phyloP scores from a whole-genome alignment of 2,113 vertebrate genomes.

The Ophiodon elongatus region DNA sequence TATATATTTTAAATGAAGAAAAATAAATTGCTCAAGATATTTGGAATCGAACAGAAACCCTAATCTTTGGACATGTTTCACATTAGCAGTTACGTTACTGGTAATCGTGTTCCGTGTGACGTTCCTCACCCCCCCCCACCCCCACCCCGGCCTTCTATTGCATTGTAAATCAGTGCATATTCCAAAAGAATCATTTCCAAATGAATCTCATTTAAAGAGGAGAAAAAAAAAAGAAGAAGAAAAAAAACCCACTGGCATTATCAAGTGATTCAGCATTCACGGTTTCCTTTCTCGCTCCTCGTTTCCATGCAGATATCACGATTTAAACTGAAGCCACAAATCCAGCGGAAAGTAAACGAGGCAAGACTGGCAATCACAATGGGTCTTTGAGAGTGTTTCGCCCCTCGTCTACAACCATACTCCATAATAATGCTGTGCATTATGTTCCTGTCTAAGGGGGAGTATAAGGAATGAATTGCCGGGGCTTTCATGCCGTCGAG shows the following conservation, averaged over 20 bases:
- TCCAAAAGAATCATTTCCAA: slow-evolving; percentile 11
- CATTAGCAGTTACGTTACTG: background rate
- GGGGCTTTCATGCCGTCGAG: slow-evolving; percentile 76
- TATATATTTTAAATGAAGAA: slow-evolving; percentile 2
- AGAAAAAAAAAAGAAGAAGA: slow-evolving; percentile 42
- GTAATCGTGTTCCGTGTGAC: slow-evolving; percentile 1
- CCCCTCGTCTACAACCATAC: slow-evolving; percentile 71
- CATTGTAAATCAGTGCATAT: slow-evolving; percentile 22
- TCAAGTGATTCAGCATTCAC: slow-evolving; percentile 61
- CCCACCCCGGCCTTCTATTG: background rate
- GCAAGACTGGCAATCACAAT: slow-evolving; percentile 73
- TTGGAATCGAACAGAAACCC: slow-evolving; percentile 17
- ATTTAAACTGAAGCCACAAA: slow-evolving; percentile 62
- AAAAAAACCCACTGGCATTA: slow-evolving; percentile 54
- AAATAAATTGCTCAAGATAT: background rate
- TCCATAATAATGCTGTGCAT: slow-evolving; percentile 70
- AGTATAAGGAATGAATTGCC: slow-evolving; percentile 72
- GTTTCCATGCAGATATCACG: slow-evolving; percentile 62
- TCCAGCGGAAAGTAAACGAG: slow-evolving; percentile 65
- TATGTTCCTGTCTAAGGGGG: slow-evolving; percentile 70
- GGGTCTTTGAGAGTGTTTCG: slow-evolving; percentile 73
- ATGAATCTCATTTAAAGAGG: slow-evolving; percentile 46
- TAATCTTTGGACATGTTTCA: background rate
- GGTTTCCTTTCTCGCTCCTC: slow-evolving; percentile 51
- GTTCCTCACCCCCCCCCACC: background rate